Evolutionary conservation across 2,888 invertebrate genomes (phyloP).

Genomic region (Tenthredo amoena): DNA sequence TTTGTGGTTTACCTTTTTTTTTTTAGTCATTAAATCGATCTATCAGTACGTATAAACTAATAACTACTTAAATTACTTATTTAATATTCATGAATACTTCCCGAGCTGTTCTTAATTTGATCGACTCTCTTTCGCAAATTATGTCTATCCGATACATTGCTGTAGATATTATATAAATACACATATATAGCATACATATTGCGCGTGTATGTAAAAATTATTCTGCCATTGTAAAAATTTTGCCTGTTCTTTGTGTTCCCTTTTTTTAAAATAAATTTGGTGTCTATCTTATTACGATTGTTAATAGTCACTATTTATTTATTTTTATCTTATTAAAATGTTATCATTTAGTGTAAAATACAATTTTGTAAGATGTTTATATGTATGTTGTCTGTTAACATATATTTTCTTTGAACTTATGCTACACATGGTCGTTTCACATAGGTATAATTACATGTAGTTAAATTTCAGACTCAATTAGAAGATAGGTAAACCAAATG

Average conservation of each 20-base stretch:
- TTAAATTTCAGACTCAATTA: neutral
- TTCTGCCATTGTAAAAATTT: neutral
- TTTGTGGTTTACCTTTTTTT: neutral
- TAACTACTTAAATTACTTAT: slow-evolving; percentile 35
- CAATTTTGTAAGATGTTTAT: slow-evolving; percentile 14
- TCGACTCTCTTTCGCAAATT: neutral
- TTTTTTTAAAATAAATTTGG: neutral
- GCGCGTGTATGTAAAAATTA: slow-evolving; percentile 25
- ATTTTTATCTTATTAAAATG: slow-evolving; percentile 10
- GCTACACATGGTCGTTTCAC: slow-evolving; percentile 25
- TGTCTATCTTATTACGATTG: neutral
- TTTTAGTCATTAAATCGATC: slow-evolving; percentile 30
- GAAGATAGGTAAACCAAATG: neutral
- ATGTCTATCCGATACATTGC: neutral
- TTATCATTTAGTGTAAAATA: slow-evolving; percentile 25
- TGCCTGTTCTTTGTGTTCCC: neutral
- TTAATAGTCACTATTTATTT: neutral
- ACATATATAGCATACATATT: slow-evolving; percentile 33
- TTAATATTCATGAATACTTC: slow-evolving; percentile 22
- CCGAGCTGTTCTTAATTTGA: neutral
- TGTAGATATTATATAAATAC: slow-evolving; percentile 25
- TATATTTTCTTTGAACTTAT: neutral
- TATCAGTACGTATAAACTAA: slow-evolving; percentile 37
- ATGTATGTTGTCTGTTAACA: neutral
- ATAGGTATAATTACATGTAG: neutral